phyloP scores from a whole-genome alignment of 2,888 invertebrate species.

The Platycheirus rosarum region DNA sequence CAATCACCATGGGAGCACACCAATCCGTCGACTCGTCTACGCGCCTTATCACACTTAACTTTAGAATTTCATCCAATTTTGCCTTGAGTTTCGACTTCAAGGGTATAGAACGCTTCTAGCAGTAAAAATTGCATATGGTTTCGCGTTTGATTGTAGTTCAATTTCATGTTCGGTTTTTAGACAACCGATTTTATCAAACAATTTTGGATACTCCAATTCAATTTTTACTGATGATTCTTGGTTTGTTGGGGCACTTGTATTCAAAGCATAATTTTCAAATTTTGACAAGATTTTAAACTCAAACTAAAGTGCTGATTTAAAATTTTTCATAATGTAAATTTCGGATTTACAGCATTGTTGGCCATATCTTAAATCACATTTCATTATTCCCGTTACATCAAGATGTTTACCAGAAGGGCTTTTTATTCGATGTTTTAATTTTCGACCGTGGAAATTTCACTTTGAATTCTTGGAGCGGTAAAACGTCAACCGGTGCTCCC shows the following conservation, averaged over 20 bases:
- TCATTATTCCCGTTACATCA: constrained; percentile 6
- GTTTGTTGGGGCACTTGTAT: neutral
- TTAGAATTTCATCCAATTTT: constrained; percentile 36
- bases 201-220: constrained; percentile 19
- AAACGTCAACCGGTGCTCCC: constrained; percentile 21
- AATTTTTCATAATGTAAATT: constrained; percentile 28
- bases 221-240: constrained; percentile 8
- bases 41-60: constrained; percentile 12
- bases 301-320: constrained; percentile 40
- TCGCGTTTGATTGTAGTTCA: constrained; percentile 14
- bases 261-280: constrained; percentile 28
- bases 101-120: constrained; percentile 37
- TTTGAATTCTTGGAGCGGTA: constrained; percentile 11
- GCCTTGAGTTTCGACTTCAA: constrained; percentile 10
- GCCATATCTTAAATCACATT: constrained; percentile 5
- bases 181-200: constrained; percentile 41
- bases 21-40: constrained; percentile 31
- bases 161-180: constrained; percentile 18
- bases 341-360: constrained; percentile 5
- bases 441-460: neutral
- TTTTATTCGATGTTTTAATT: constrained; percentile 5
- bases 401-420: constrained; percentile 27
- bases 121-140: constrained; percentile 30
- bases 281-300: constrained; percentile 47
- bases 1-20: constrained; percentile 49